Evolutionary conservation across 2,113 vertebrate species (phyloP), one percentile per base, ranked within the genome.

Genomic region (Notarius quadriscutis): DNA sequence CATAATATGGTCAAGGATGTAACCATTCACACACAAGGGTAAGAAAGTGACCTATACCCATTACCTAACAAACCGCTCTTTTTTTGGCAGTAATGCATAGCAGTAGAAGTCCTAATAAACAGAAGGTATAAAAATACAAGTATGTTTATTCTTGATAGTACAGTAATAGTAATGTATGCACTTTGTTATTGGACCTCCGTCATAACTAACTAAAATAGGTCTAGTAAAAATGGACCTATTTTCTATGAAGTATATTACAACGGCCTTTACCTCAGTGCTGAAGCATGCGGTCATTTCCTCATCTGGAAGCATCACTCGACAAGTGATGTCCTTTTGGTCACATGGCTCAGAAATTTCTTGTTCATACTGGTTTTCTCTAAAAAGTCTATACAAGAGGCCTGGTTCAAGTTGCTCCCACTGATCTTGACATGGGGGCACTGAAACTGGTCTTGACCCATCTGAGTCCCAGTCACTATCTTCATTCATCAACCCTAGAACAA

Each of bases 381-480:
- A 96, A 22, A 96, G 92, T 34, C 75, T 90, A 84, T 93, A 92
- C 0, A 96, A 93, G 65, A 95, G 84, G 7, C 93, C 94, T 0
- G 93, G 94, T 77, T 96, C 95, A 12, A 95, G 93, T 25, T 93
- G 92, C 74, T 95, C 95, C 93, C 94, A 95, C 12, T 89, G 93
- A 60, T 95, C 95, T 34, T 71, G 88, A 55, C 67, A 79, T 51
- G 91, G 82, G 78, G 17, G 20, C 89, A 92, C 91, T 60, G 91
- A 91, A 81, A 95, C 94, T 63, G 92, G 87, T 51, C 90, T 89
- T 0, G 95, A 95, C 17, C 91, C 91, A 6, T 96, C 95, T 0
- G 95, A 95, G 60, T 96, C 95, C 95, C 95, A 96, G 91, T 96
- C 95, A 65, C 95, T 96, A 90, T 96, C 95, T 1, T 94, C 95